phyloP scores from a whole-genome alignment of 2,113 vertebrate species.

The Pteruthius melanotis region DNA sequence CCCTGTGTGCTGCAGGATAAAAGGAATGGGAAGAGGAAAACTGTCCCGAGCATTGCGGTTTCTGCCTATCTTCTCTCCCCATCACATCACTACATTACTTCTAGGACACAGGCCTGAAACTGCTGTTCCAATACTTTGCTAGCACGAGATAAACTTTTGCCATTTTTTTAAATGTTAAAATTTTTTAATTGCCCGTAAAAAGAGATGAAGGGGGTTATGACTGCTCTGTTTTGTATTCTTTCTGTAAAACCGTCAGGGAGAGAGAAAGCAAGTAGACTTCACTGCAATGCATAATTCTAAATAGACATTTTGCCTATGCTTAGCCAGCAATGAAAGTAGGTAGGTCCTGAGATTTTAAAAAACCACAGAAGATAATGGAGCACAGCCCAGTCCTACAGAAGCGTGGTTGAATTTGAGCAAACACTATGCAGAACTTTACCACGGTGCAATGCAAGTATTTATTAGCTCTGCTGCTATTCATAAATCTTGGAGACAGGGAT shows the following conservation, averaged over 20 bases:
- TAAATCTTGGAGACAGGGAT: not conserved
- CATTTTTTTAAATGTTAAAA: not conserved
- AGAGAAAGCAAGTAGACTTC: not conserved
- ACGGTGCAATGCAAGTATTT: not conserved
- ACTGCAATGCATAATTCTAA: not conserved
- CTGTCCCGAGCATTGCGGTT: not conserved
- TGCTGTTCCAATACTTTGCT: not conserved
- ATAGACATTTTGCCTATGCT: not conserved
- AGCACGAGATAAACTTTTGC: not conserved
- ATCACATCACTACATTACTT: not conserved
- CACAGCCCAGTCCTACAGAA: not conserved
- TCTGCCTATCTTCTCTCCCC: not conserved
- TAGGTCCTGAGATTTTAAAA: not conserved
- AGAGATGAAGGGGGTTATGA: rapidly evolving
- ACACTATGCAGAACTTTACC: not conserved
- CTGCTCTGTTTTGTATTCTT: not conserved
- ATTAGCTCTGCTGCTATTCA: not conserved
- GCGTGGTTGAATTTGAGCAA: not conserved
- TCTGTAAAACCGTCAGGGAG: not conserved
- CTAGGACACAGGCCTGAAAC: not conserved
- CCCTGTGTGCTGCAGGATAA: not conserved
- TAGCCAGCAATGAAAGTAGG: not conserved
- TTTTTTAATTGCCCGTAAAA: not conserved
- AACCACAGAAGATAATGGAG: not conserved
- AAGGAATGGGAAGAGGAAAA: not conserved